Percentiles rank a stretch among this genome's conserved stretches.
Conservation (phyloP, 2,888 invertebrate genomes). For the Apoda limacodes region DNA sequence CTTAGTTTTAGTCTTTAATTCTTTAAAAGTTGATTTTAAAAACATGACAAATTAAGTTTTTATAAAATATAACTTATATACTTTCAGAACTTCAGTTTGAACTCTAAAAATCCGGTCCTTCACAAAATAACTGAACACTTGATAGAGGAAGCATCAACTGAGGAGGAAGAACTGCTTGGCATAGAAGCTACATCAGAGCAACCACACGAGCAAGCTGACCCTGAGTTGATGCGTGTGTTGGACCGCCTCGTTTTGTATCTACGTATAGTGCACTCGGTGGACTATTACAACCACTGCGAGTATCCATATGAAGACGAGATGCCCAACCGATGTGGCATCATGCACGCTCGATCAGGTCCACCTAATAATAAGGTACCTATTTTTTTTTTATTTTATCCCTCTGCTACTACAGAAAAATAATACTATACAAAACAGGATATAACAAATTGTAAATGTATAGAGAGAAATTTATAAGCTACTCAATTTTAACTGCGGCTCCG, state of each 20-base stretch:
- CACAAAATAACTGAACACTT: conserved; percentile 97
- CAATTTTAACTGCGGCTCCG: too few relatives aligned
- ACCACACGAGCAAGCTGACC: conserved; percentile 40
- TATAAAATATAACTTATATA: too few relatives aligned
- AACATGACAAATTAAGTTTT: too few relatives aligned
- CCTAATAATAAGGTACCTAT: conserved; percentile 80
- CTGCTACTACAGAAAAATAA: neutral
- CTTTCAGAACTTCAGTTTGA: conserved; percentile 74
- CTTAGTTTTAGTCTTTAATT: too few relatives aligned
- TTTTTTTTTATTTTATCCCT: conserved; percentile 2
- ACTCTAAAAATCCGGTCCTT: conserved; percentile 91
- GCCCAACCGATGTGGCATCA: conserved; percentile 98
- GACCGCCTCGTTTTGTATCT: conserved; percentile 91
- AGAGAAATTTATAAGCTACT: too few relatives aligned
- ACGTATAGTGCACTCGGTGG: conserved; percentile 97
- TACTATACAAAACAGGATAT: neutral
- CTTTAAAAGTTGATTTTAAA: too few relatives aligned
- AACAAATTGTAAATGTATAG: neutral
- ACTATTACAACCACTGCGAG: conserved; percentile 99
- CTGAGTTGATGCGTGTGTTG: conserved; percentile 72
- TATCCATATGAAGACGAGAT: conserved; percentile 99
- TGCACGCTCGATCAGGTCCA: conserved; percentile 94
- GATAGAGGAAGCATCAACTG: conserved; percentile 98
- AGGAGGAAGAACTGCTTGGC: conserved; percentile 94
- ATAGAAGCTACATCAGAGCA: conserved; percentile 55